phyloP scores from a whole-genome alignment of 2,797 vertebrate species.

The Chromobotia macracanthus region DNA sequence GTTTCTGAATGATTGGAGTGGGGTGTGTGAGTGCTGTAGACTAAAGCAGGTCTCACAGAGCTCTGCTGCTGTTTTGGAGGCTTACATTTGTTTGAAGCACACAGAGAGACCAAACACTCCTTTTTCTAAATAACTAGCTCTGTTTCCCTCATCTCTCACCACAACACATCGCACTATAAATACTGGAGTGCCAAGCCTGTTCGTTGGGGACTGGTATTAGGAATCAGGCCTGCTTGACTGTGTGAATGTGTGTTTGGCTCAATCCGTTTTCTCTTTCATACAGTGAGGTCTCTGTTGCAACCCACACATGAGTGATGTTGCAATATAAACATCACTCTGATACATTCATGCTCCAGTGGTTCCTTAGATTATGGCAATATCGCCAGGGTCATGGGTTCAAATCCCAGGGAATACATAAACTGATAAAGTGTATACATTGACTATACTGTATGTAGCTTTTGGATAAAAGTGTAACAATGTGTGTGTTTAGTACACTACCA shows the following conservation, averaged over 20 bases:
- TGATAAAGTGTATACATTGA: neutral
- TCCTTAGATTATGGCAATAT: neutral
- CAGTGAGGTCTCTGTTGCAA: conserved; percentile 32
- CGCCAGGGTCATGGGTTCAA: neutral
- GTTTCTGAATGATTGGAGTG: conserved; percentile 39
- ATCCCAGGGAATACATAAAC: neutral
- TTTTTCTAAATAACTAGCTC: conserved; percentile 51
- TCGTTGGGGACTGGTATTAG: conserved; percentile 60
- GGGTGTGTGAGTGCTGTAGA: conserved; percentile 31
- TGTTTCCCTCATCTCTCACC: conserved; percentile 28
- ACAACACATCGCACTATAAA: conserved; percentile 54
- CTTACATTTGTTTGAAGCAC: conserved; percentile 49
- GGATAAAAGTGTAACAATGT: neutral
- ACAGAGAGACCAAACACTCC: conserved; percentile 51
- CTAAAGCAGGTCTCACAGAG: conserved; percentile 38
- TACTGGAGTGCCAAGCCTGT: conserved; percentile 66
- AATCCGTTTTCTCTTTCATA: conserved; percentile 9
- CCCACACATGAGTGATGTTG: conserved; percentile 37
- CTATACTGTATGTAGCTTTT: neutral
- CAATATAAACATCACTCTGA: conserved; percentile 9
- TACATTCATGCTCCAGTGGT: neutral
- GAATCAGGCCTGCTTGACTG: conserved; percentile 47
- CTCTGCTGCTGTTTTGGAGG: conserved; percentile 42
- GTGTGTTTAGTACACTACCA: neutral
- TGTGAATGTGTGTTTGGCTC: conserved; percentile 37